Conservation (phyloP, 2,888 invertebrate species). For the Erannis defoliaria region DNA sequence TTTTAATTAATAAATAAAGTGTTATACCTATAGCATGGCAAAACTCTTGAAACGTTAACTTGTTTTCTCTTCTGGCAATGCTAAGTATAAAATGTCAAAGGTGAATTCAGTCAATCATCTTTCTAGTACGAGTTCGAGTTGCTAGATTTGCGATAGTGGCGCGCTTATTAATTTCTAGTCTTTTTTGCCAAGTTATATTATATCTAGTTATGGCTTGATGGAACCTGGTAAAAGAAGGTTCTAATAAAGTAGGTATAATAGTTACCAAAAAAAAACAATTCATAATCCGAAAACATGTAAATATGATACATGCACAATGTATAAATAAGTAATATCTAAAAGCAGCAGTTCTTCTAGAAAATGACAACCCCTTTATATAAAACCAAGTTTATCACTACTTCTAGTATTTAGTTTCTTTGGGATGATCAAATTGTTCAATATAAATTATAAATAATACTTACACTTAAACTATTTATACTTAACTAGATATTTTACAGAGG, state of each 20-base stretch:
- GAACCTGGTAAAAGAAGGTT: not conserved
- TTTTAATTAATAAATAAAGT: too few species aligned
- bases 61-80: too few species aligned
- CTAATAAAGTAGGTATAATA: not conserved
- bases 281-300: not conserved
- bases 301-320: not conserved
- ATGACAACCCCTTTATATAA: not conserved
- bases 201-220: not conserved
- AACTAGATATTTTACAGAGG: conserved; percentile 1
- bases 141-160: too few species aligned
- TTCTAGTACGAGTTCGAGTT: too few species aligned
- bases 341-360: not conserved
- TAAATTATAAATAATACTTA: conserved; percentile 9
- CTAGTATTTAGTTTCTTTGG: not conserved
- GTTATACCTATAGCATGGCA: too few species aligned
- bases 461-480: conserved; percentile 3
- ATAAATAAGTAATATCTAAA: not conserved
- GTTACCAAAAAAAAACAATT: not conserved
- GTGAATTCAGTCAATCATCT: too few species aligned
- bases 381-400: not conserved
- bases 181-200: too few species aligned
- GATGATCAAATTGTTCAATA: not conserved
- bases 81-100: too few species aligned
- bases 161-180: too few species aligned
- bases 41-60: too few species aligned